Evolutionary conservation across 2,888 invertebrate species (phyloP), one percentile per base, ranked within the genome.

Genomic region (Tineola bisselliella): DNA sequence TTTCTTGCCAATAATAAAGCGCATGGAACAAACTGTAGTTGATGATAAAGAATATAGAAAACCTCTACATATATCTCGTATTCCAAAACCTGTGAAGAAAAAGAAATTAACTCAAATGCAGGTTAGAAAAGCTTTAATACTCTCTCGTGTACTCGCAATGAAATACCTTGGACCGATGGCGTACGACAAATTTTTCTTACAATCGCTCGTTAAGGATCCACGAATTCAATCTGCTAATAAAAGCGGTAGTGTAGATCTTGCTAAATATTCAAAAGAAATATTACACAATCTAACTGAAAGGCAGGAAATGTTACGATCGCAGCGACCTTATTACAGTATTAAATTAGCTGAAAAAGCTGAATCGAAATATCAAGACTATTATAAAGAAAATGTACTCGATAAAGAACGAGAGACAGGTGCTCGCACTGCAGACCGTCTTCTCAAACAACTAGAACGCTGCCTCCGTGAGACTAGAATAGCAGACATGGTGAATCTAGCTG

Each of bases 121-220:
- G 65, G 80, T 81, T 8, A 73, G 84, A 38, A 81, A 80, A 66
- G 68, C 76, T 65, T 66, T 72, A n/a, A 82, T 75, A 0, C 68
- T 87, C 62, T 70, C 81, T 17, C 76, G 84, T 30, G 86, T 87
- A 13, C 74, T 87, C 31, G 84, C 87, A 31, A 83, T 81, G 81
- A 87, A 87, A 69, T 87, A 87, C 69, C 70, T 86, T 8, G 87
- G 84, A 0, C 84, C 84, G 1, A 86, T 86, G 86, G 86, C 87
- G 6, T 82, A 84, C 43, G 87, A 86, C 65, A 87, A 86, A 63
- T 86, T 86, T 68, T 86, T 84, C 65, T 73, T 86, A 17, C 75
- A 78, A 63, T 74, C 76, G 54, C 73, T 86, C 0, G 69, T 67
- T 13, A 71, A 77, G 30, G 84, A 86, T 62, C 70, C 68, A 43